phyloP scores from a whole-genome alignment of 1,140 invertebrate genomes.

The Metaphire vulgaris region DNA sequence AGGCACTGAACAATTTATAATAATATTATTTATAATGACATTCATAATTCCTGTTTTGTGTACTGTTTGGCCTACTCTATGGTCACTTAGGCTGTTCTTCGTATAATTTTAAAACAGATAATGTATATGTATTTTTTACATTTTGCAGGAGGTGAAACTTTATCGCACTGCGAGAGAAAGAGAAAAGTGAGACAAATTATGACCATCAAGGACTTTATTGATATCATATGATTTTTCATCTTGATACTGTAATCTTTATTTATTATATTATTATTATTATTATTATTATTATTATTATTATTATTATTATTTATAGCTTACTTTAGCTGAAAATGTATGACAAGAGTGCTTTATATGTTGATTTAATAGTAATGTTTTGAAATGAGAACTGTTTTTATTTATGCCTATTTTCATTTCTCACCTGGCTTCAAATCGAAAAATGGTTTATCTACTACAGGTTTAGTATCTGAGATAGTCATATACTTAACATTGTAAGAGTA shows the following conservation, averaged over 20 bases:
- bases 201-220: neutral
- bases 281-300: no score
- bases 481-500: no score
- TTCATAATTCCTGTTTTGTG: neutral
- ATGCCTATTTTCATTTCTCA: no score
- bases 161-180: conserved; percentile 88
- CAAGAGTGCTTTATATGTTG: no score
- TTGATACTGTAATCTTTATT: no score
- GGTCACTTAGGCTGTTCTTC: neutral
- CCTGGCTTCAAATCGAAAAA: no score
- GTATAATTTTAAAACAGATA: neutral
- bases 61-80: neutral
- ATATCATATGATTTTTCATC: neutral
- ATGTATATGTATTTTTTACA: neutral
- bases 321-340: neutral
- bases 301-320: neutral
- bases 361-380: no score
- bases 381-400: no score
- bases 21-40: neutral
- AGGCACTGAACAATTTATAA: neutral
- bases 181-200: conserved; percentile 66
- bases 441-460: no score
- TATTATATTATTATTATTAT: no score
- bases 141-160: conserved; percentile 69
- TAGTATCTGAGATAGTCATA: no score